A percentile compares a stretch with the other conserved stretches of the same genome.
Evolutionary conservation across 2,888 invertebrate genomes (phyloP).

Genomic region (Pachycephus smyrnensis): DNA sequence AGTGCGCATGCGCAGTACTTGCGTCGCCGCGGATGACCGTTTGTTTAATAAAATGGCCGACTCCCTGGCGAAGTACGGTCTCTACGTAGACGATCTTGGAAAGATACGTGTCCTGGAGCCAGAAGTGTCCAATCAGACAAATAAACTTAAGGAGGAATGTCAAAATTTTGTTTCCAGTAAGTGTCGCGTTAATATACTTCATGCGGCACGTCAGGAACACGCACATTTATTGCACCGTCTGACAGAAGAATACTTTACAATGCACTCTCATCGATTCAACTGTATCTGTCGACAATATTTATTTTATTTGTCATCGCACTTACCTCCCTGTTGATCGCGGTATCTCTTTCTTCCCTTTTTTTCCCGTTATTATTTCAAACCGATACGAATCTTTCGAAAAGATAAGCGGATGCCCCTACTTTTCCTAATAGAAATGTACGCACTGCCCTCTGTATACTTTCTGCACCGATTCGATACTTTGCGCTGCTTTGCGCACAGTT

Average conservation of each 20-base stretch:
- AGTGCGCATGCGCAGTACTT: conserved; percentile 16
- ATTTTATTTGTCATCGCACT: not conserved
- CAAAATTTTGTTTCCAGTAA: conserved; percentile 88
- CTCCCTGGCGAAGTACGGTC: conserved; percentile 79
- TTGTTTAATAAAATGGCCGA: conserved; percentile 73
- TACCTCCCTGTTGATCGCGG: not conserved
- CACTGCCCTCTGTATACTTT: conserved; percentile 3
- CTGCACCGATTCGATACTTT: not conserved
- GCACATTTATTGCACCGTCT: not conserved
- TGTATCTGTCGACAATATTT: not conserved
- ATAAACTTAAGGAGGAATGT: conserved; percentile 86
- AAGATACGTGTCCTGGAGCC: conserved; percentile 85
- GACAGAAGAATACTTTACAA: not conserved
- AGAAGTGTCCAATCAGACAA: conserved; percentile 81
- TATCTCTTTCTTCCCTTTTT: not conserved
- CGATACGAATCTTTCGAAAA: not conserved
- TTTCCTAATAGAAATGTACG: not conserved
- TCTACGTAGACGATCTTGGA: conserved; percentile 91
- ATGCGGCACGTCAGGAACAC: not conserved
- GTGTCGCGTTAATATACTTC: conserved; percentile 48
- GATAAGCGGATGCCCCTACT: conserved; percentile 7
- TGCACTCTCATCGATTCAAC: not conserved
- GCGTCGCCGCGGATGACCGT: not conserved
- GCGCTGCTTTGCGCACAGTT: not conserved
- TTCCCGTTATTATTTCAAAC: not conserved